Evolutionary conservation across 1,140 invertebrate species (phyloP).

Genomic region (Drosophila prosaltans): DNA sequence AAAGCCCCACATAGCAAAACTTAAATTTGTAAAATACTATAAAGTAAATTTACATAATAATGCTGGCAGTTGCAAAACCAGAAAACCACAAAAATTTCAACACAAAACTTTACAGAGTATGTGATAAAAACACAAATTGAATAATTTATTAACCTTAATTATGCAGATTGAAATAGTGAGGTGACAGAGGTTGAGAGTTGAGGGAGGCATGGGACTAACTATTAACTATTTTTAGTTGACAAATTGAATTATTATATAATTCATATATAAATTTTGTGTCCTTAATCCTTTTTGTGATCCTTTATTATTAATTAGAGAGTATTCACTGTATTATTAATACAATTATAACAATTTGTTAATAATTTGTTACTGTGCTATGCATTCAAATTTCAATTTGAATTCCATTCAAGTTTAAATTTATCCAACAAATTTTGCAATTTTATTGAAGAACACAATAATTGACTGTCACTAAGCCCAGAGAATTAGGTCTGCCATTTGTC

Average conservation of each 20-base stretch:
- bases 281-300: background rate
- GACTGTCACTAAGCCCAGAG: constrained; percentile 1
- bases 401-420: background rate
- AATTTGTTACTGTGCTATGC: background rate
- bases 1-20: background rate
- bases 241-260: background rate
- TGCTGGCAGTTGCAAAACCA: constrained; percentile 36
- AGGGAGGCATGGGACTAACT: background rate
- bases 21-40: constrained; percentile 33
- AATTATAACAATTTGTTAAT: constrained; percentile 6
- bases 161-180: background rate
- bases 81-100: constrained; percentile 43
- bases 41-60: constrained; percentile 48
- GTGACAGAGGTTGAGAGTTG: background rate
- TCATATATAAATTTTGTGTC: constrained; percentile 3
- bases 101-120: constrained; percentile 27
- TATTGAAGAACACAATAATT: constrained; percentile 7
- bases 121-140: constrained; percentile 28
- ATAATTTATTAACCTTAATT: constrained; percentile 41
- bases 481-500: constrained; percentile 4
- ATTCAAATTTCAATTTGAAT: background rate
- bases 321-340: constrained; percentile 10
- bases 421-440: background rate
- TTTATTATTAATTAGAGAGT: constrained; percentile 5
- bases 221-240: constrained; percentile 9